These are phyloP conservation scores for Pollenia angustigena DNA, from an alignment of 2,888 invertebrate genomes.

Conservation along the genomic window DNA sequence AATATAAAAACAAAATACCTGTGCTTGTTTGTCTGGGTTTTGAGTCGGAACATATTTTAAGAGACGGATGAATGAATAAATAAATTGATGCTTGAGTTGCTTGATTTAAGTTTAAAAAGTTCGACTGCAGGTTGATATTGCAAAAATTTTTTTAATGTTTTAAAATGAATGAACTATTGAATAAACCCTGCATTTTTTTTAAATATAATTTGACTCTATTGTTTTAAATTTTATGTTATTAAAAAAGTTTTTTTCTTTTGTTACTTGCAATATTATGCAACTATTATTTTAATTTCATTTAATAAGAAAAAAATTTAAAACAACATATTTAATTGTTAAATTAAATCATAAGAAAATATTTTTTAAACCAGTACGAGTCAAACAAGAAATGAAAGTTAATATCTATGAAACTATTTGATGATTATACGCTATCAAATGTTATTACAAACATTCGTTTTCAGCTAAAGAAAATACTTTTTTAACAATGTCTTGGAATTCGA, in stretches of 20 bases:
- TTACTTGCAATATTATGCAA: conserved; percentile 27
- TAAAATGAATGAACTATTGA: conserved; percentile 8
- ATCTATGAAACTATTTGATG: not conserved
- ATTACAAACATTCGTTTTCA: not conserved
- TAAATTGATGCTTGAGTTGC: not conserved
- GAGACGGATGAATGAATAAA: conserved; percentile 28
- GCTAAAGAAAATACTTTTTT: too few species aligned
- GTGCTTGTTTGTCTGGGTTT: not conserved
- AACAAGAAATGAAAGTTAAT: conserved; percentile 2
- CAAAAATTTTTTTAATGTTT: not conserved
- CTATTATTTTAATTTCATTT: not conserved
- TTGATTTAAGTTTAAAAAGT: not conserved
- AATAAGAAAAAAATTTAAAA: not conserved
- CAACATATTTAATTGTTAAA: conserved; percentile 28
- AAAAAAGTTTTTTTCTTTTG: conserved; percentile 24
- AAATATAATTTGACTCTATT: not conserved
- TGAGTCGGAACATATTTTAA: not conserved
- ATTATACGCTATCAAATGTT: not conserved
- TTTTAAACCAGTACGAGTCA: not conserved
- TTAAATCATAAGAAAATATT: conserved; percentile 4
- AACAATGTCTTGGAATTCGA: not conserved
- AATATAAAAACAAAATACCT: conserved; percentile 21
- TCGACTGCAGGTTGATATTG: not conserved
- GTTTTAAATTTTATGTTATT: conserved; percentile 19
- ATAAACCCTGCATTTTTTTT: not conserved